phyloP scores from a whole-genome alignment of 1,140 invertebrate genomes.

The Sycobia sp. region DNA sequence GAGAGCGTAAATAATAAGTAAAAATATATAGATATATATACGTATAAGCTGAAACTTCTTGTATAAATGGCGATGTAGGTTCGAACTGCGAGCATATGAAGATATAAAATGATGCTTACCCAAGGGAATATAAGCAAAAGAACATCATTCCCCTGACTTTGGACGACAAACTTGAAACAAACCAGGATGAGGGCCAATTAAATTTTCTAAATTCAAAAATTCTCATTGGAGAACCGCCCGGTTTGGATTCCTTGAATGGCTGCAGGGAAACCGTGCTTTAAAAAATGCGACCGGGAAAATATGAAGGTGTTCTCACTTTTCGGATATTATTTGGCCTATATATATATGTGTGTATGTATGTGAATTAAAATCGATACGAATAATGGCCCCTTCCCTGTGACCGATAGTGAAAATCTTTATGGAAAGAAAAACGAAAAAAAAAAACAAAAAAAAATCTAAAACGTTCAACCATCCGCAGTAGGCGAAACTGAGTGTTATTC shows the following conservation, averaged over 20 bases:
- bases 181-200: constrained; percentile 6
- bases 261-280: constrained; percentile 57
- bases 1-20: too few species aligned
- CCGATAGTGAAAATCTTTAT: too few species aligned
- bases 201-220: constrained; percentile 23
- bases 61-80: constrained; percentile 3
- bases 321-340: not conserved
- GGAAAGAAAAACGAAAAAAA: not conserved
- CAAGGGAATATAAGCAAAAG: too few species aligned
- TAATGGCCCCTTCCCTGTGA: too few species aligned
- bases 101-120: too few species aligned
- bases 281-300: constrained; percentile 42
- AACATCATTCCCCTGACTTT: too few species aligned
- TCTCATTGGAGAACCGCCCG: constrained; percentile 45
- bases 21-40: too few species aligned
- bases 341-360: not conserved
- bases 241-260: constrained; percentile 60
- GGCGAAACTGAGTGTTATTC: constrained; percentile 24
- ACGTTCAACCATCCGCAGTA: not conserved
- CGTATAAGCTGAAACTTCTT: not conserved
- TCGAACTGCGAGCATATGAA: too few species aligned
- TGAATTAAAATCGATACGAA: too few species aligned
- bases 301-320: constrained; percentile 28
- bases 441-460: constrained; percentile 2
- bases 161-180: too few species aligned